A percentile compares a stretch with the other conserved stretches of the same genome.
These are phyloP conservation scores for Proctacanthus coquilletti DNA, from an alignment of 1,140 invertebrate genomes.

Conservation along the genomic window DNA sequence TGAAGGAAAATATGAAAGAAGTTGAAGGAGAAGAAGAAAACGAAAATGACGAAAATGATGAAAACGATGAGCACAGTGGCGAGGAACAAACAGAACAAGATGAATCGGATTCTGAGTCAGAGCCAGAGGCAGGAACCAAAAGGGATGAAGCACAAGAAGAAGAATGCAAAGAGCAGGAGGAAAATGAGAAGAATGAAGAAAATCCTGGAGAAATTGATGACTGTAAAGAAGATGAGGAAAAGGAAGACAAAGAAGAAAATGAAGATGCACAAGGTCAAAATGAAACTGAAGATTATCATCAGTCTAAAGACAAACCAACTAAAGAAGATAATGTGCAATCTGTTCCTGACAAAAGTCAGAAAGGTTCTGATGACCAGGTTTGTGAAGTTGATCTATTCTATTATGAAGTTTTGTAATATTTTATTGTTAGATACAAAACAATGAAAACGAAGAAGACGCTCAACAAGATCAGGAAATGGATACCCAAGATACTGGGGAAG, in stretches of 20 bases:
- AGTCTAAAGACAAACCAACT: slow-evolving; percentile 43
- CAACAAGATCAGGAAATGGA: slow-evolving; percentile 27
- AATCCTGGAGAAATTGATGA: slow-evolving; percentile 31
- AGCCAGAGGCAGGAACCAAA: neutral
- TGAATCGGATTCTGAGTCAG: slow-evolving; percentile 11
- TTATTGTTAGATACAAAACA: no score
- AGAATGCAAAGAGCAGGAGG: slow-evolving; percentile 27
- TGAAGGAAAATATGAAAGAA: slow-evolving; percentile 41
- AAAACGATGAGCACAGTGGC: slow-evolving; percentile 33
- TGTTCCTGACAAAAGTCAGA: slow-evolving; percentile 30
- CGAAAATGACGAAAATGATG: slow-evolving; percentile 23
- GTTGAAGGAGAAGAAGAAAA: slow-evolving; percentile 31
- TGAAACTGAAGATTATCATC: slow-evolving; percentile 44
- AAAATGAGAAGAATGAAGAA: slow-evolving; percentile 32
- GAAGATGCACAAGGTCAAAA: slow-evolving; percentile 19
- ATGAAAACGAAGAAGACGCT: slow-evolving; percentile 15
- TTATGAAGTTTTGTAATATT: no score
- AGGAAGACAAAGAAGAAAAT: slow-evolving; percentile 13
- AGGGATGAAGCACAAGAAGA: slow-evolving; percentile 14
- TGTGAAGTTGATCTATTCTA: no score
- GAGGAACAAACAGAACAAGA: slow-evolving; percentile 33
- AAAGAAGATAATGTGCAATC: slow-evolving; percentile 39
- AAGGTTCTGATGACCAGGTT: slow-evolving; percentile 24
- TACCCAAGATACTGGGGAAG: slow-evolving; percentile 33
- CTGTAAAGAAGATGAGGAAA: slow-evolving; percentile 23